These are phyloP conservation scores for Resseliella maxima DNA, from an alignment of 2,888 invertebrate genomes.

Conservation along the genomic window DNA sequence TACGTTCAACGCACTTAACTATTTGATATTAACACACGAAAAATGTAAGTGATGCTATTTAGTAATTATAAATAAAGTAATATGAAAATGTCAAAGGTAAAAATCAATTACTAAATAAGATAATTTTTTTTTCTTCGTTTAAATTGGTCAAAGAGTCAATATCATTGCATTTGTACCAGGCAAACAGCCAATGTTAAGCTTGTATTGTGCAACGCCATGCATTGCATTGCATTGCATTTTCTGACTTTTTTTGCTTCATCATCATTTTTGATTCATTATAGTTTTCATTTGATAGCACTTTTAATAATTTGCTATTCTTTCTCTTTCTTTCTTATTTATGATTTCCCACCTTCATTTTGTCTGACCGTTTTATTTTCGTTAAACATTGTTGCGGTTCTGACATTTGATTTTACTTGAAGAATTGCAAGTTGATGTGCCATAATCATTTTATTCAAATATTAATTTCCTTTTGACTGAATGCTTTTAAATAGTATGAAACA, in stretches of 20 bases:
- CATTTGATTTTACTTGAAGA: conserved; percentile 4
- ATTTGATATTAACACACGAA: too few relatives aligned
- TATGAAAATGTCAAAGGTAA: conserved; percentile 55
- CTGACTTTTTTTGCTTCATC: neutral
- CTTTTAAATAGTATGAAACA: neutral
- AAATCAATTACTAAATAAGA: conserved; percentile 32
- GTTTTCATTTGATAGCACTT: too few relatives aligned
- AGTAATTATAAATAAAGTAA: conserved; percentile 50
- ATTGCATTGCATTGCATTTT: neutral
- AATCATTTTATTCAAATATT: neutral
- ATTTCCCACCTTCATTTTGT: neutral
- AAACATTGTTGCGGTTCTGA: conserved; percentile 2
- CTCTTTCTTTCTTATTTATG: neutral
- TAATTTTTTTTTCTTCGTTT: neutral
- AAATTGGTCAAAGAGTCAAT: conserved; percentile 13
- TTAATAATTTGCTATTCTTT: too few relatives aligned
- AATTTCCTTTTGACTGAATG: conserved; percentile 6
- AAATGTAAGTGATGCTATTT: neutral
- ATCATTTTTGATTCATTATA: too few relatives aligned
- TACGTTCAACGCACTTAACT: neutral
- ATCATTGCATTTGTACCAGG: neutral
- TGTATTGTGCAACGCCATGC: neutral
- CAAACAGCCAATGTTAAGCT: neutral
- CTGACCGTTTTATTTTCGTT: neutral
- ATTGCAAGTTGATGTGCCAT: neutral